Evolutionary conservation across 2,797 vertebrate genomes (phyloP).

Genomic region (Cynodonichthys magdalenae): DNA sequence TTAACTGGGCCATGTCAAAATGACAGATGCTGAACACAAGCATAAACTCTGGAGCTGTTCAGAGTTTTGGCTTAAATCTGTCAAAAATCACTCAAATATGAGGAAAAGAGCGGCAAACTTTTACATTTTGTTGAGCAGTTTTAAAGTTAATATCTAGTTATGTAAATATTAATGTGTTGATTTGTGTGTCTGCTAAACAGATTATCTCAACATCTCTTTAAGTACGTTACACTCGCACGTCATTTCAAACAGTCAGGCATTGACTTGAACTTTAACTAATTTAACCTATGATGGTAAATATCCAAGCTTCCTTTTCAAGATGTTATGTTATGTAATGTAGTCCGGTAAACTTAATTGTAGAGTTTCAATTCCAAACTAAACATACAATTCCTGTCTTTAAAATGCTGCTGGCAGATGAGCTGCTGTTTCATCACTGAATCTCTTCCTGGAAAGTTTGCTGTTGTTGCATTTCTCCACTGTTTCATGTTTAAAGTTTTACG

Average conservation of each 20-base stretch:
- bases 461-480: background rate
- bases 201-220: background rate
- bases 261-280: background rate
- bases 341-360: background rate
- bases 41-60: too few species aligned
- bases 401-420: background rate
- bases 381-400: background rate
- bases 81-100: too few species aligned
- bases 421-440: background rate
- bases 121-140: too few species aligned
- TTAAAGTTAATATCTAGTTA: too few species aligned
- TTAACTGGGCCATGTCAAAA: too few species aligned
- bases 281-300: background rate
- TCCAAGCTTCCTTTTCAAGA: background rate
- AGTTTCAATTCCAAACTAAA: background rate
- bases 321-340: background rate
- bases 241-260: background rate
- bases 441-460: slow-evolving; percentile 1
- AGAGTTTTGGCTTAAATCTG: too few species aligned
- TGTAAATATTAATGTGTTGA: too few species aligned
- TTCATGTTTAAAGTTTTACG: background rate
- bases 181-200: background rate
- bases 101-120: too few species aligned
- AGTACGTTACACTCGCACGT: background rate
- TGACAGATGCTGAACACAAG: too few species aligned